Evolutionary conservation across 2,888 invertebrate species (phyloP), one percentile per base, ranked within the genome.

Genomic region (Neocrepidodera transversa): DNA sequence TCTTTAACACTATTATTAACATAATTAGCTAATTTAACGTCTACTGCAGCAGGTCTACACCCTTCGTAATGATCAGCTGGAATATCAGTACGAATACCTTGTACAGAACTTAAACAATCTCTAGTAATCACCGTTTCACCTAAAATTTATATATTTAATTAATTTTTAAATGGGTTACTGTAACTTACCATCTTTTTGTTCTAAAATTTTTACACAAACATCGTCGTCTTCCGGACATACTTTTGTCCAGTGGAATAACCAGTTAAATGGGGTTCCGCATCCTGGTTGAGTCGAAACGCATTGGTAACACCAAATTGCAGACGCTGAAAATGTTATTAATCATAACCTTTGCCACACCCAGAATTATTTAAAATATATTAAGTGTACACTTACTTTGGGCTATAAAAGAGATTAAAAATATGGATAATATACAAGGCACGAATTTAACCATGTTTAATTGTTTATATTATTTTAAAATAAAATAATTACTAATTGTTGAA

Each of bases 41-140:
- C 93, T 69, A 85, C 85, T 0, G 92, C 89, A 17, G 93, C 91
- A 6, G 87, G 84, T 54, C 94, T 84, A 72, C 95, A 95, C 0
- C 95, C 95, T 80, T 95, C 95, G 76, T 95, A 95, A 60, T 89
- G 90, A 76, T 95, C 95, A 0, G 94, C 92, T 4, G 95, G 95
- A 69, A 95, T 91, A 72, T 95, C 95, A 2, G 89, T 91, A 52
- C 95, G 83, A 68, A 91, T 86, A 30, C 85, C 87, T 74, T 85
- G 85, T 58, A 95, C 81, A 32, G 89, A 86, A 74, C 94, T 95
- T 38, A 95, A 78, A 75, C 95, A 95, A 68, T 93, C 91, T 68
- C 95, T 83, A 0, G 92, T 95, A 42, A 95, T 90, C 0, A 91
- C 83, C 72, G 86, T 85, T 74, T 90, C 86, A 17, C 90, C 94